Evolutionary conservation across 2,113 vertebrate genomes (phyloP).

Genomic region (Lathamus discolor): DNA sequence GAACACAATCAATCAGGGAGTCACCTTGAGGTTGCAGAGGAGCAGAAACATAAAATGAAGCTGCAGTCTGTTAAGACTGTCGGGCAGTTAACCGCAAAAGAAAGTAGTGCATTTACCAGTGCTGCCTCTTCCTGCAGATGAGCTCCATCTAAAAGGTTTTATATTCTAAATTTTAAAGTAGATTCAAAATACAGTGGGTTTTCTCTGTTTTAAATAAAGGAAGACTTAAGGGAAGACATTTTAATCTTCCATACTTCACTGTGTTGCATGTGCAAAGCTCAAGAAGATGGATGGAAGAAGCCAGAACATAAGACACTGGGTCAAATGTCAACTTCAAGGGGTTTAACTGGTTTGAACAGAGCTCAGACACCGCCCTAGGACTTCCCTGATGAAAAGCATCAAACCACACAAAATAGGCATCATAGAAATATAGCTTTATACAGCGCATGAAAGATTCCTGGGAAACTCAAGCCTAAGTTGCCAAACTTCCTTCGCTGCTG

Average conservation of each 20-base stretch:
- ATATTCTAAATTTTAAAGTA: rapidly evolving
- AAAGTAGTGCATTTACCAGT: background rate
- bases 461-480: background rate
- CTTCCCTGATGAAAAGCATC: background rate
- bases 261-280: rapidly evolving
- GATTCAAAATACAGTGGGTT: background rate
- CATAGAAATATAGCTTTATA: background rate
- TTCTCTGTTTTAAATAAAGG: no score
- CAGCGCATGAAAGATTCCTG: background rate
- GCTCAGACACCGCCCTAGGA: background rate
- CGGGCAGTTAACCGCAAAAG: background rate
- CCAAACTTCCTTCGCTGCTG: background rate
- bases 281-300: rapidly evolving
- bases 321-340: rapidly evolving
- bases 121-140: background rate
- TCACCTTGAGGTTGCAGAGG: conserved; percentile 51
- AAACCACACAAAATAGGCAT: background rate
- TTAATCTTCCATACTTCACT: no score
- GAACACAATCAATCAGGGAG: background rate
- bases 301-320: rapidly evolving
- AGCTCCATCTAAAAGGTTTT: background rate
- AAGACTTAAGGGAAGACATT: background rate
- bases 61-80: background rate
- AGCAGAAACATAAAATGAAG: background rate
- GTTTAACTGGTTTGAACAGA: rapidly evolving